Base-by-base conservation (phyloP, 1,140 invertebrate species). In the Archivesica marissinica region DNA sequence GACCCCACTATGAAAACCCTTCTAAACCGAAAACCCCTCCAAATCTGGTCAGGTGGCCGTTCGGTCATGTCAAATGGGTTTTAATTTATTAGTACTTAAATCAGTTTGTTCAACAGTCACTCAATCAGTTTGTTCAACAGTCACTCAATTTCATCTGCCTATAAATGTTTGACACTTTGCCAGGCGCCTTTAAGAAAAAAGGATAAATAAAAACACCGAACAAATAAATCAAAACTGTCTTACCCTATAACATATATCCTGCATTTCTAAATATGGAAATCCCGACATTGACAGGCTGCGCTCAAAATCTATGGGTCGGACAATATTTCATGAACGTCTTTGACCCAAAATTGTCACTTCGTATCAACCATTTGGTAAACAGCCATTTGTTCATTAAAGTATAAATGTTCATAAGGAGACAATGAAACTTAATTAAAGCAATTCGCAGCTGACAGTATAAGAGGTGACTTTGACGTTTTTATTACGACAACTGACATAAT, bases 361-460 rank as follows among this genome's bases (percentile, higher is more conserved):
- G 28, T 28, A 68, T 81, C 33, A 38, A 2, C 30, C 39, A 59
- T 50, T 56, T 39, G 35, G 80, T 83, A 83, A 83, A 75, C 80
- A 75, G 80, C 50, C 52, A 72, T 83, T 75, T 83, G 80, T 75
- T 83, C 54, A 64, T 38, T 25, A 59, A 35, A 44, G 80, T 74
- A 74, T 79, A 79, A 79, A 79, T 66, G 77, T 79, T 79, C 59
- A 25, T 83, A 75, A 81, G 75, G 35, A 61, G 33, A 75, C 80
- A 83, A 75, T 61, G 80, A 83, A 83, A 83, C 74, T 83, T 83
- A 83, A 83, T 83, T 81, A 72, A 74, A 38, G 25, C 68, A 56
- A 83, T 44, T 25, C 41, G 33, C 20, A 7, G 20, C 30, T 83
- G 80, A 83, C 80, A 83, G 35, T 44, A 20, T 38, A 39, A 59